Conservation (phyloP, 2,797 vertebrate species). For the Phataginus tetradactyla region DNA sequence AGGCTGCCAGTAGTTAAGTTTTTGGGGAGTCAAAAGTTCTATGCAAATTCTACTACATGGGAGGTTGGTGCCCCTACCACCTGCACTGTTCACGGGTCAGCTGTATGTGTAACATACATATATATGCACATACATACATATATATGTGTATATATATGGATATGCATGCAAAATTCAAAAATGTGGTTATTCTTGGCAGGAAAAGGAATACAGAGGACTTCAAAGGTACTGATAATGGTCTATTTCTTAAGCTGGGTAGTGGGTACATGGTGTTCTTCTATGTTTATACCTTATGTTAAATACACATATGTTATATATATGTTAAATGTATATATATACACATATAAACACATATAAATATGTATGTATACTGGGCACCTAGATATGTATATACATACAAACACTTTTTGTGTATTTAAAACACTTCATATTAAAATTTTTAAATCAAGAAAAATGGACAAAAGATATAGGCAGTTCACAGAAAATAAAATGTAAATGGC, state of each 20-base stretch:
- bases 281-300: not conserved
- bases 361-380: too few relatives aligned
- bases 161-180: not conserved
- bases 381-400: not conserved
- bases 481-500: not conserved
- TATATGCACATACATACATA: accelerated
- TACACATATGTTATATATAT: not conserved
- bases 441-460: not conserved
- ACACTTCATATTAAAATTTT: not conserved
- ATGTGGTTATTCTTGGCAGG: not conserved
- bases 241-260: not conserved
- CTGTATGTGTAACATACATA: too few relatives aligned
- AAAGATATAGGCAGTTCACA: not conserved
- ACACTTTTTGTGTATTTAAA: not conserved
- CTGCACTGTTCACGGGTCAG: too few relatives aligned
- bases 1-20: too few relatives aligned
- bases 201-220: not conserved
- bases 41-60: too few relatives aligned
- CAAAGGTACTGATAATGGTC: not conserved
- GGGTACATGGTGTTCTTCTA: not conserved
- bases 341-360: not conserved
- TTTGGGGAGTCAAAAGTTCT: too few relatives aligned
- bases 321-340: not conserved
- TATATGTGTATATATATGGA: accelerated
- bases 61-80: too few relatives aligned